phyloP scores from a whole-genome alignment of 2,113 vertebrate species.

The Triplophysa siluroides region DNA sequence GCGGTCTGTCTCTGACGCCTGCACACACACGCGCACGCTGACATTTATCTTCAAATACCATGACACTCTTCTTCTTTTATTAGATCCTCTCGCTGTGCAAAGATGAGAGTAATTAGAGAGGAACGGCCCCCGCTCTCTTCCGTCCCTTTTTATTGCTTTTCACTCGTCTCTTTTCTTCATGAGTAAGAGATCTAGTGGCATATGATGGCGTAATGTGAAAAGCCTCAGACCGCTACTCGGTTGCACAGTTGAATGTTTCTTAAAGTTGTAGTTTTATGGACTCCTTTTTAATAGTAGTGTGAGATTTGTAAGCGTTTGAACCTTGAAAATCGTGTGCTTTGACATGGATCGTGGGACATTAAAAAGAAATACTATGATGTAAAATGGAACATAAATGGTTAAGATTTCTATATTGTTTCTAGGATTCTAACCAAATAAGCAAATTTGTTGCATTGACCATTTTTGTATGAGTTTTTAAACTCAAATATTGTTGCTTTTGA shows the following conservation, averaged over 20 bases:
- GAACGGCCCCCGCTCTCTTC: constrained; percentile 5
- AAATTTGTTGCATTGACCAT: too few species aligned
- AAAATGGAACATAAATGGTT: too few species aligned
- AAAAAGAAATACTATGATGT: too few species aligned
- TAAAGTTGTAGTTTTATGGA: neutral
- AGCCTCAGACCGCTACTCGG: neutral
- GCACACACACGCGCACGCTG: constrained; percentile 29
- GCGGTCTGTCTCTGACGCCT: constrained; percentile 1
- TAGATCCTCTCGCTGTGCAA: constrained; percentile 40
- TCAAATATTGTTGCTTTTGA: too few species aligned
- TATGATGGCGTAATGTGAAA: neutral
- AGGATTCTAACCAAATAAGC: too few species aligned
- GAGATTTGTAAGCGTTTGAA: neutral
- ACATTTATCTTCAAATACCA: constrained; percentile 57
- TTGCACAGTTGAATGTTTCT: neutral
- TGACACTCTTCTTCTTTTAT: constrained; percentile 30
- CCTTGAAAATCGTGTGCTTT: too few species aligned
- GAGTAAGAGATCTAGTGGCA: constrained; percentile 3
- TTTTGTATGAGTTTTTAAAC: too few species aligned
- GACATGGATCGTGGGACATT: too few species aligned
- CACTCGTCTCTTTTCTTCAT: constrained; percentile 25
- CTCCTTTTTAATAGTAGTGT: neutral
- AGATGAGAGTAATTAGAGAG: constrained; percentile 54
- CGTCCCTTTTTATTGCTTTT: constrained; percentile 47
- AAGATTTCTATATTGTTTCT: too few species aligned